Evolutionary conservation across 2,797 vertebrate species (phyloP).

Genomic region (Siniperca scherzeri): DNA sequence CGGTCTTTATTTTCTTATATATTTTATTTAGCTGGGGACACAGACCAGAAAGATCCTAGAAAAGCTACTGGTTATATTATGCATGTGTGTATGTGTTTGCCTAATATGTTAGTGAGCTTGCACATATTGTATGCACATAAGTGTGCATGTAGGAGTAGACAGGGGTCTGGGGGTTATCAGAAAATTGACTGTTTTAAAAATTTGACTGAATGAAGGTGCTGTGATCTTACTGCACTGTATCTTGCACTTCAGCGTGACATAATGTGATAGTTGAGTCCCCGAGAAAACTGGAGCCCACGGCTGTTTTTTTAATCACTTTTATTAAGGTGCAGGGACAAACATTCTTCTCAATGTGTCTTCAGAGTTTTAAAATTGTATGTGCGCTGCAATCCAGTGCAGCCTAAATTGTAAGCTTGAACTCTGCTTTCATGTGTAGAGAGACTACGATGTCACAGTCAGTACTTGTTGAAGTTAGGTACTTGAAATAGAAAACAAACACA

Average conservation of each 20-base stretch:
- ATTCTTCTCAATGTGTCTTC: not conserved
- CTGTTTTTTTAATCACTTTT: conserved; percentile 16
- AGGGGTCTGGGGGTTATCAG: not conserved
- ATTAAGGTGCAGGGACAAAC: not conserved
- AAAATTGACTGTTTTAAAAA: not conserved
- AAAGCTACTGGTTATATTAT: not conserved
- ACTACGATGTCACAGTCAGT: conserved; percentile 7
- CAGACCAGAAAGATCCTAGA: not conserved
- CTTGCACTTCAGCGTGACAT: not conserved
- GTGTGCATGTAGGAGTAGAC: not conserved
- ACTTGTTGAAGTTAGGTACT: conserved; percentile 45
- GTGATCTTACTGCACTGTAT: not conserved
- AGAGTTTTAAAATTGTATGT: conserved; percentile 7
- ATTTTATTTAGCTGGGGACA: not conserved
- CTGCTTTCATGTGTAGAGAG: conserved; percentile 16
- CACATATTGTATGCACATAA: not conserved
- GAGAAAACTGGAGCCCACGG: not conserved
- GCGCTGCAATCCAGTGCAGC: not conserved
- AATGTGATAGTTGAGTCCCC: not conserved
- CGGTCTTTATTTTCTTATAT: not conserved
- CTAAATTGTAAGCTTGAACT: conserved; percentile 1
- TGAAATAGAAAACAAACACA: conserved; percentile 20
- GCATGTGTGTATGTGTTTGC: not conserved
- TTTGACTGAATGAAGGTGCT: not conserved
- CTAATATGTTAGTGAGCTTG: not conserved